Base-by-base conservation (phyloP, 2,797 vertebrate genomes). In the Cryptoprocta ferox region DNA sequence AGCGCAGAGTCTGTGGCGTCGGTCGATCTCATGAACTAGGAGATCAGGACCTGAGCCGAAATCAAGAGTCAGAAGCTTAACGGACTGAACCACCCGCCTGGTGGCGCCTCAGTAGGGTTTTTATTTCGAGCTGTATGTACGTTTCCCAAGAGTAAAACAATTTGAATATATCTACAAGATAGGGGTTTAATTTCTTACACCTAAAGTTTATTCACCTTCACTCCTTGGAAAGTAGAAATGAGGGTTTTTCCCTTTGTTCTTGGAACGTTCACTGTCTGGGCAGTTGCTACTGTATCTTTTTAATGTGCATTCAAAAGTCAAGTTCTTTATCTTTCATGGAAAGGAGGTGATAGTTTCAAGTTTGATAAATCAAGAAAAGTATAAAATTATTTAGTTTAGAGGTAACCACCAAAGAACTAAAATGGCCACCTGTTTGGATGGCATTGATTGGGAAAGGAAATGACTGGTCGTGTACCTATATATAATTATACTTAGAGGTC, bases 31-130 rank as follows among this genome's bases (percentile, higher is more conserved):
- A 59, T 59, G 21, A 24, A 59, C 56, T 24, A 19, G 53, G 53
- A 53, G 56, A 59, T 24, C 56, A 59, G 56, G 56, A 59, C 56
- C 56, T 59, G 56, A 59, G 56, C 56, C 21, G 1, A 59, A 59
- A 24, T 59, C 19, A 24, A 3, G 56, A 59, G 56, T 59, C 56
- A 24, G 56, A 24, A 9, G 56, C 56, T 59, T 59, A 59, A 59
- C 21, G 8, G 56, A 59, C 56, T 24, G 56, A 59, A 21, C 56
- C 8, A 59, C 56, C 56, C 19, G 9, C 42, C 42, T 45, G 42
- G 42, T 45, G 56, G 19, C 8, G 21, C 56, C 56, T 24, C 56
- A 24, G 56, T 59, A 99, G 87, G 71, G 93, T 63, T 12, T 94
- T 76, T 63, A 21, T 6, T 89, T 56, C 32, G 82, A 85, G 84